Base-by-base conservation (phyloP, 2,888 invertebrate genomes). In the Linnaemya vulpina region DNA sequence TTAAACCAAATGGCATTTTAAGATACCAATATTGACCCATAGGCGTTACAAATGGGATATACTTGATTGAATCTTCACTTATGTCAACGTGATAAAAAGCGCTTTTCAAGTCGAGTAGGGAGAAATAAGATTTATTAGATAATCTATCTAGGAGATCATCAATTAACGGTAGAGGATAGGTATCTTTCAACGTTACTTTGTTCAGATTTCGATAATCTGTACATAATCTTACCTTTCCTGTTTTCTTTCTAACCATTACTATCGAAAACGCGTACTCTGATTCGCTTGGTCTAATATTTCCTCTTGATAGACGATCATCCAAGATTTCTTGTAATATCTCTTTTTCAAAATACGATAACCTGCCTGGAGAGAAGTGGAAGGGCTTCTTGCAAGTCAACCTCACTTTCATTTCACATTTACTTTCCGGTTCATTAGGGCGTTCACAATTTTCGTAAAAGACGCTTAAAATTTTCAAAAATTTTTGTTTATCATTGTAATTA, bases 131-230 rank as follows among this genome's bases (percentile, higher is more conserved):
- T 68, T 86, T 83, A 20, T 74, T 55, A 3, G 51, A 22, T 22
- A 86, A 60, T 17, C 75, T 46, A n/a, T 86, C 83, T 4, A 82
- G 58, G 7, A 78, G 53, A 68, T 79, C 82, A 40, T 81, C 75
- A 11, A 83, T 78, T 11, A 85, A 65, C 11, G 80, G 86, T 10
- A 84, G 25, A 7, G 83, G 82, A 30, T 79, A 82, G 68, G 79
- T 86, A 55, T 73, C 68, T 30, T 68, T 84, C 11, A 73, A 55
- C 4, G 86, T 87, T 0, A 80, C 20, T 40, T 84, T 86, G 20
- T 87, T 87, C 4, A 87, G 38, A 8, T 43, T 46, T 0, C 87
- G 68, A 35, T 79, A 86, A 60, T 87, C 86, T 9, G 86, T 67
- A 60, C 84, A 86, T 35, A 87, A 70, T 67, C 81, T 63, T 4